phyloP scores from a whole-genome alignment of 2,797 vertebrate genomes.

The Agapornis canus region DNA sequence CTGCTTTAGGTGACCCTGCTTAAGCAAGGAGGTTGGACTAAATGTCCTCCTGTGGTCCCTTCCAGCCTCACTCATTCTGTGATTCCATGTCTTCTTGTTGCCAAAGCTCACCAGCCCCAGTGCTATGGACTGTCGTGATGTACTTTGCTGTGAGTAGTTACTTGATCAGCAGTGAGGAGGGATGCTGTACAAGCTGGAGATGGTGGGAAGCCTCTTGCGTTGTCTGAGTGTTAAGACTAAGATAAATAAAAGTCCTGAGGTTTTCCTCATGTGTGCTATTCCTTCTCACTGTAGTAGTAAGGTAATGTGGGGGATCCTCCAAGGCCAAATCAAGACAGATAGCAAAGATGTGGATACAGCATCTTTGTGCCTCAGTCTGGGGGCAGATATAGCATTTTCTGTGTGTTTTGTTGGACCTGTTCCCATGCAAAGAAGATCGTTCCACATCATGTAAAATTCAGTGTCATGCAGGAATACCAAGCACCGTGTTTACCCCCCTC shows the following conservation, averaged over 20 bases:
- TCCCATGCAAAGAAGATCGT: neutral
- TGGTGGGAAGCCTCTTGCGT: neutral
- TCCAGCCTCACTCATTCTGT: neutral
- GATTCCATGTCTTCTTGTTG: neutral
- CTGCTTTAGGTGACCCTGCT: neutral
- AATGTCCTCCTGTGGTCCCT: neutral
- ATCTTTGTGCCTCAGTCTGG: neutral
- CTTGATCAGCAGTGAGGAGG: accelerated
- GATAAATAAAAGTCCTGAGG: neutral
- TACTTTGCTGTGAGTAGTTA: neutral
- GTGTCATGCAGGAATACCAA: neutral
- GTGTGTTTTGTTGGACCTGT: neutral
- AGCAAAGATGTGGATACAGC: neutral
- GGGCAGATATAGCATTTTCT: neutral
- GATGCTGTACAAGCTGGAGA: neutral
- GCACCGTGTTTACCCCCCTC: neutral
- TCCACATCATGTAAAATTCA: neutral
- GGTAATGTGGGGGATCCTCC: neutral
- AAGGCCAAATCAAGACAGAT: neutral
- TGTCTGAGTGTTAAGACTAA: neutral
- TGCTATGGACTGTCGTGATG: neutral
- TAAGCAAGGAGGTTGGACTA: neutral
- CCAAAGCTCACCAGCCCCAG: neutral
- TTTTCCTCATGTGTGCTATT: neutral
- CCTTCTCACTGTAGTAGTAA: neutral